Evolutionary conservation across 2,888 invertebrate species (phyloP).

Genomic region (Platycheirus albimanus): DNA sequence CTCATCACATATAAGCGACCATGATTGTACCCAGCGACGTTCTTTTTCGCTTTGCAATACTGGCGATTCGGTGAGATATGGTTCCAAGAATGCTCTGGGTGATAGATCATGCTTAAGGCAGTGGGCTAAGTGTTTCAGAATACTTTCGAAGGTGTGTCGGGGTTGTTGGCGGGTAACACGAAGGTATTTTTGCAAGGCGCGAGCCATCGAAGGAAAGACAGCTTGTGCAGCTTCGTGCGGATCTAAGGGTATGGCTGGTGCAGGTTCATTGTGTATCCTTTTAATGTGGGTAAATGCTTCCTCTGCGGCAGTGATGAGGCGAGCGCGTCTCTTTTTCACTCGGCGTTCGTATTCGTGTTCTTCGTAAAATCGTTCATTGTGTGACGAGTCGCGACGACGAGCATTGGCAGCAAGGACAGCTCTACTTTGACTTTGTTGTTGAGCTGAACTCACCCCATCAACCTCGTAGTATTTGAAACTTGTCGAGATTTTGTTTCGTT

Average conservation of each 20-base stretch:
- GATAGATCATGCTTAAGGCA: slow-evolving; percentile 97
- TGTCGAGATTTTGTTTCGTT: slow-evolving; percentile 87
- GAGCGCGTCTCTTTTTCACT: slow-evolving; percentile 94
- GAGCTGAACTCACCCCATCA: slow-evolving; percentile 89
- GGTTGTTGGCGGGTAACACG: slow-evolving; percentile 98
- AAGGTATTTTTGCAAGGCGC: slow-evolving; percentile 97
- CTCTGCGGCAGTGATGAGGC: slow-evolving; percentile 96
- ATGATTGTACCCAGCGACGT: slow-evolving; percentile 92
- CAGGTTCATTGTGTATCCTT: slow-evolving; percentile 88
- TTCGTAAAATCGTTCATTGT: slow-evolving; percentile 98
- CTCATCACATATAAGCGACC: slow-evolving; percentile 97
- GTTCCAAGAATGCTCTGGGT: slow-evolving; percentile 97
- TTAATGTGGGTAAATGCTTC: slow-evolving; percentile 99
- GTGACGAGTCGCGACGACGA: slow-evolving; percentile 93
- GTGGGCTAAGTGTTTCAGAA: slow-evolving; percentile 93
- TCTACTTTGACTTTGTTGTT: slow-evolving; percentile 88
- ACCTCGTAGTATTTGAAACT: slow-evolving; percentile 99
- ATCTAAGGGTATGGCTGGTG: slow-evolving; percentile 93
- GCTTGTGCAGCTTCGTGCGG: slow-evolving; percentile 98
- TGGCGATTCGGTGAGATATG: slow-evolving; percentile 93
- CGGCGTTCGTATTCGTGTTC: slow-evolving; percentile 98
- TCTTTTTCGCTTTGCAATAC: slow-evolving; percentile 94
- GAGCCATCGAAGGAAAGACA: slow-evolving; percentile 97
- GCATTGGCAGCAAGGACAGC: slow-evolving; percentile 90
- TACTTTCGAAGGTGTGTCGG: slow-evolving; percentile 96